Evolutionary conservation across 1,140 invertebrate species (phyloP), one percentile per base, ranked within the genome.

Genomic region (Mamestra configurata): DNA sequence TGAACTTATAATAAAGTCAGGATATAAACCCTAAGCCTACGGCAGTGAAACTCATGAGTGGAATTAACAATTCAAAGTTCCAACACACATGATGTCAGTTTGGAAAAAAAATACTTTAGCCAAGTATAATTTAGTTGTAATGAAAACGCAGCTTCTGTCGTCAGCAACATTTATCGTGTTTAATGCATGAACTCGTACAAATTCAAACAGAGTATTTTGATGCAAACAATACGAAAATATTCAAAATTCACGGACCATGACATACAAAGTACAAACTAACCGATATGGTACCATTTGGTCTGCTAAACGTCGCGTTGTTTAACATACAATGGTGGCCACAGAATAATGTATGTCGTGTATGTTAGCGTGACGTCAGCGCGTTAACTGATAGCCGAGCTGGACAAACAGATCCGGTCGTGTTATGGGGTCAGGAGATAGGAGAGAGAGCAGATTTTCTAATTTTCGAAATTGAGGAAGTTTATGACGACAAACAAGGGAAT

Each of bases 311-410:
- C 40, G 18, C 24, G 55, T 35, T 61, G 72, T 61, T 76, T 76
- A 76, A 61, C 73, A 76, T 76, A 76, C 73, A 76, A 76, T 76
- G 43, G 72, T 46, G 72, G 53, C 73, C 57, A n/a, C 71, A 27
- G 73, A 59, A 59, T 61, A 64, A 57, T 64, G 66, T 70, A 70
- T 70, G 66, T 46, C 66, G 40, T 70, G 66, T 46, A 27, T 64
- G 59, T 64, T 37, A 4, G 43, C 40, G 66, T 70, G 66, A 49
- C 66, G 66, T 70, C 66, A 70, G 8, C 40, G 66, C 6, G 64
- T 37, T 64, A n/a, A 46, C 66, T 46, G 40, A 70, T 70, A 70
- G 11, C 40, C 22, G 11, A n/a, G 66, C 40, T 46, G 66, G 66
- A 70, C 66, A 70, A 70, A 70, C 40, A 70, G 40, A 70, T 70